phyloP scores from a whole-genome alignment of 2,888 invertebrate genomes.

The Epiblema foenella region DNA sequence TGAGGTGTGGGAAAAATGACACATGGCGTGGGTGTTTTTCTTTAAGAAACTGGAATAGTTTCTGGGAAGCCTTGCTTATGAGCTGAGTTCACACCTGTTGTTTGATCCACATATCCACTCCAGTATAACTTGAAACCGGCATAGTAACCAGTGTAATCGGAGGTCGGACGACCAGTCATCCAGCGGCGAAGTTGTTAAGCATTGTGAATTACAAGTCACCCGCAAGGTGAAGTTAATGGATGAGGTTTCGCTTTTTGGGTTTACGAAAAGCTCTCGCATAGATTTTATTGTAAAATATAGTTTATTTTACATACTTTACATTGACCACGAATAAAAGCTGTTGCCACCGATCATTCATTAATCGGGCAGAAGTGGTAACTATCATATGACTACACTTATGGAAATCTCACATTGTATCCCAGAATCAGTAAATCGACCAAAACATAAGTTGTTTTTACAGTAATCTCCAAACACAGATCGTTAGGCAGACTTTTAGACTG shows the following conservation, averaged over 20 bases:
- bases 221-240: background rate
- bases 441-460: slow-evolving; percentile 4
- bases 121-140: background rate
- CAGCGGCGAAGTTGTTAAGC: background rate
- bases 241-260: background rate
- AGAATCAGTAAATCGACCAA: background rate
- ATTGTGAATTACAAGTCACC: background rate
- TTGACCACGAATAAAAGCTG: no score
- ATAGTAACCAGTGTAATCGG: background rate
- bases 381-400: no score
- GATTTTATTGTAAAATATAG: no score
- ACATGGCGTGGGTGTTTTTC: slow-evolving; percentile 24
- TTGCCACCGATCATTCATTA: no score
- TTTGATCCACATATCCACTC: background rate
- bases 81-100: background rate
- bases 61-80: slow-evolving; percentile 10
- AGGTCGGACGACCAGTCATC: background rate
- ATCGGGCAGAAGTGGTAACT: no score
- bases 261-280: background rate
- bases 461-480: slow-evolving; percentile 10
- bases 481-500: slow-evolving; percentile 2
- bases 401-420: background rate
- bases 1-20: slow-evolving; percentile 30
- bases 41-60: slow-evolving; percentile 17
- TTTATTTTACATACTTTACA: no score